Conservation (phyloP, 2,888 invertebrate genomes). For the Harpalus rufipes region DNA sequence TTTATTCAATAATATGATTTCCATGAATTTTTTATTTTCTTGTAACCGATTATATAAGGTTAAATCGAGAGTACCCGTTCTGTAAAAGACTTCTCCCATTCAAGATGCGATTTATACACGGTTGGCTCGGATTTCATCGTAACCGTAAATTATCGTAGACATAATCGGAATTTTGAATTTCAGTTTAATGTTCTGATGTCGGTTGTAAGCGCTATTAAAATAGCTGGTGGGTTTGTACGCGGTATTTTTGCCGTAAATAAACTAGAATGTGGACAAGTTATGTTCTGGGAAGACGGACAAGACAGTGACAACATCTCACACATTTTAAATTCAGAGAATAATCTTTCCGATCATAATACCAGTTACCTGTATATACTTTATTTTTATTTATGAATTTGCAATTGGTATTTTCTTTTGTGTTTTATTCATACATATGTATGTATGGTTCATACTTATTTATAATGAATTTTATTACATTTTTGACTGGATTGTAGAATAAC, state of each 20-base stretch:
- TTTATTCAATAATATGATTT: neutral
- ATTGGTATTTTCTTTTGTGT: too few relatives aligned
- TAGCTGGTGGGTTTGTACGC: slow-evolving; percentile 22
- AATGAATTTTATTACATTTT: too few relatives aligned
- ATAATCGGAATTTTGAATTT: slow-evolving; percentile 63
- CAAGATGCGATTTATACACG: slow-evolving; percentile 53
- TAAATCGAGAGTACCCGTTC: neutral
- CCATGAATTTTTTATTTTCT: neutral
- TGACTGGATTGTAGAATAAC: too few relatives aligned
- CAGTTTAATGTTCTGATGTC: slow-evolving; percentile 56
- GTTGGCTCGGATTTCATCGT: slow-evolving; percentile 55
- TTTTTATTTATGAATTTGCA: neutral
- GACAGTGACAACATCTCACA: slow-evolving; percentile 28
- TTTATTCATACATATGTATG: too few relatives aligned
- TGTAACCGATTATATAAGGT: neutral
- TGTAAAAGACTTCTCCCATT: slow-evolving; percentile 5
- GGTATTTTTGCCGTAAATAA: slow-evolving; percentile 45
- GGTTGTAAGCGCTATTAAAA: slow-evolving; percentile 43
- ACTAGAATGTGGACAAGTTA: slow-evolving; percentile 30
- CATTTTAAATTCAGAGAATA: slow-evolving; percentile 25
- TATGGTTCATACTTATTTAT: too few relatives aligned
- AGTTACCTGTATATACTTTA: neutral
- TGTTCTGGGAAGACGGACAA: slow-evolving; percentile 17
- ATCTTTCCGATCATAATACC: neutral
- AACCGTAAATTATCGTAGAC: slow-evolving; percentile 60